These are phyloP conservation scores for Astropecten irregularis DNA, from an alignment of 53 echinoderm and acorn worm species.

Conservation along the genomic window DNA sequence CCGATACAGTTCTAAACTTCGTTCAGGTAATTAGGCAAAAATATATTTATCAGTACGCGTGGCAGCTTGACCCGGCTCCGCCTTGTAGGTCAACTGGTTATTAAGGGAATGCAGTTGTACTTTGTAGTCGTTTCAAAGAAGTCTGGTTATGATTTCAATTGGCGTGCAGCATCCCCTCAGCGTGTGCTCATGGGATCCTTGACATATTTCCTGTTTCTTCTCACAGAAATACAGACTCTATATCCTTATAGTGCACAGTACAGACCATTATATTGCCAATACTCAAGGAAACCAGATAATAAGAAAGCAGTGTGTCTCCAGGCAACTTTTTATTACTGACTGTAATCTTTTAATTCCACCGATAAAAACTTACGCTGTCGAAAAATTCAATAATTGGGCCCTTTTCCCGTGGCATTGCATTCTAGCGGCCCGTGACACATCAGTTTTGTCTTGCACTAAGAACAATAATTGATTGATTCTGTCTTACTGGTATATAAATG, in stretches of 20 bases:
- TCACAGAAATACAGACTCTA: neutral
- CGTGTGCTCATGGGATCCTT: constrained; percentile 7
- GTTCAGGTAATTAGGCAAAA: neutral
- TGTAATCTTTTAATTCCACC: too few relatives aligned
- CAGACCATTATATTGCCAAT: neutral
- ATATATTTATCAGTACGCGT: neutral
- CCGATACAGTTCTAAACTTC: too few relatives aligned
- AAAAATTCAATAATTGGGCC: too few relatives aligned
- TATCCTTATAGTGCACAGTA: neutral
- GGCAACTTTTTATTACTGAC: too few relatives aligned
- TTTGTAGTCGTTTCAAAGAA: neutral
- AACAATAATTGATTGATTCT: neutral
- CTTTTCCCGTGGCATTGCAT: too few relatives aligned
- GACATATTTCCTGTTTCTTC: constrained; percentile 35
- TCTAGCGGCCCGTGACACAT: too few relatives aligned
- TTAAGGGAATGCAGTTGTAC: constrained; percentile 16
- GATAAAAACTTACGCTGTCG: too few relatives aligned
- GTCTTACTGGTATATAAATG: neutral
- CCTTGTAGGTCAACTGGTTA: constrained; percentile 51
- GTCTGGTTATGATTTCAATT: constrained; percentile 45
- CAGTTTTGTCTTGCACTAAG: too few relatives aligned
- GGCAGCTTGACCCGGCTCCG: constrained; percentile 24
- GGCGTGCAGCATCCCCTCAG: constrained; percentile 26
- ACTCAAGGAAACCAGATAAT: neutral
- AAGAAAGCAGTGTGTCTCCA: too few relatives aligned